phyloP scores from a whole-genome alignment of 1,140 invertebrate species.

The Ylistrum balloti region DNA sequence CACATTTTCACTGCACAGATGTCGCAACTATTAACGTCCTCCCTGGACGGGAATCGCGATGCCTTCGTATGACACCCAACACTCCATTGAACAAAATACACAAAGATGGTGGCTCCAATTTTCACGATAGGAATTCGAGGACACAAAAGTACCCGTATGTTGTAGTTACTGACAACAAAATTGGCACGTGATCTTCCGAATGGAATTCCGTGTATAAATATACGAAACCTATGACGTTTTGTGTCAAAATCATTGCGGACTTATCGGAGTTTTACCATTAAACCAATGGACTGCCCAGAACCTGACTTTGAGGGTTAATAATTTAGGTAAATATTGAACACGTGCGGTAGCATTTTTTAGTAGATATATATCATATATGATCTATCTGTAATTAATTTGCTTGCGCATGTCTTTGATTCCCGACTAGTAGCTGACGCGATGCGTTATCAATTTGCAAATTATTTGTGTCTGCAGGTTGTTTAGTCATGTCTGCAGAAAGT shows the following conservation, averaged over 20 bases:
- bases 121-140: slow-evolving; percentile 76
- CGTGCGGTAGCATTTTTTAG: neutral
- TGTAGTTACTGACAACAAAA: slow-evolving; percentile 81
- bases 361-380: too few relatives aligned
- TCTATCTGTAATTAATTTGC: too few relatives aligned
- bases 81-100: slow-evolving; percentile 43
- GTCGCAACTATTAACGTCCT: slow-evolving; percentile 50
- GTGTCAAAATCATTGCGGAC: neutral
- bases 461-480: too few relatives aligned
- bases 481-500: too few relatives aligned
- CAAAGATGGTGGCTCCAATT: slow-evolving; percentile 73
- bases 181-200: slow-evolving; percentile 67
- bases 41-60: slow-evolving; percentile 6
- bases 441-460: too few relatives aligned
- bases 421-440: too few relatives aligned
- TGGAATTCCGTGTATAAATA: slow-evolving; percentile 58
- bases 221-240: slow-evolving; percentile 55
- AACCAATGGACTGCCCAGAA: neutral
- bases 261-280: neutral
- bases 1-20: slow-evolving; percentile 24
- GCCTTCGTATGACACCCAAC: slow-evolving; percentile 21
- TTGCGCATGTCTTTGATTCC: too few relatives aligned
- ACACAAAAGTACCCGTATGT: slow-evolving; percentile 78
- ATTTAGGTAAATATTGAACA: slow-evolving; percentile 13
- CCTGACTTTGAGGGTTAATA: neutral